Evolutionary conservation across 64 coral and sea anemone genomes (phyloP), one percentile per base, ranked within the genome.

Genomic region (Porites lutea): DNA sequence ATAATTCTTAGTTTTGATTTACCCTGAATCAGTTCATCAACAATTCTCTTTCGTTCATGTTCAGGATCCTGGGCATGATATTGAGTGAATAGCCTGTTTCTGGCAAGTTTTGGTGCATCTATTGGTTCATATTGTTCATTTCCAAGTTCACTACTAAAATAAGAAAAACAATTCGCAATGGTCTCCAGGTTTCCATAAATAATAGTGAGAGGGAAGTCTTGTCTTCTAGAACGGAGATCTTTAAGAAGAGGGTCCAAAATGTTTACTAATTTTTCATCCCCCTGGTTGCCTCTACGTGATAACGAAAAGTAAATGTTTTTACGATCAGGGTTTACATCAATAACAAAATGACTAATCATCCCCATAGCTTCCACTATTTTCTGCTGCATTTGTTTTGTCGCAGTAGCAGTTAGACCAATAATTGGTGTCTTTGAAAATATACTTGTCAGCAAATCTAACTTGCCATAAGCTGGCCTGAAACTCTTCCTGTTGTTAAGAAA

Each of bases 391-490:
- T 23, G 18, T 71, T 13, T 72, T 55, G 92, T 93, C 23, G 92
- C 85, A 93, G 92, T 88, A 23, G 75, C 92, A 74, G 85, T 93
- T 5, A 93, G 50, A 5, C 22, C 92, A 7, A 93, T 47, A 50
- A 88, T 71, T 73, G 85, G 85, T 45, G 72, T 68, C 16, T 87
- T 59, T 45, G 85, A 15, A 62, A 88, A 93, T 4, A 88, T 57
- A 81, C 85, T 93, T 55, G 51, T 21, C 4, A 93, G 64, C 15
- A 81, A 8, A 11, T 86, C 60, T 45, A 93, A 63, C 53, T 79
- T 93, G 44, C 48, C 65, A 80, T 75, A 93, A 71, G 92, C 83
- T 74, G 92, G 85, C 13, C 92, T 66, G 54, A 93, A 93, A 72
- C 51, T 22, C 13, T 77, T 68, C 85, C 92, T 93, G 45, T 46